phyloP scores from a whole-genome alignment of 2,113 vertebrate species.

The Dendrocopos noguchii region DNA sequence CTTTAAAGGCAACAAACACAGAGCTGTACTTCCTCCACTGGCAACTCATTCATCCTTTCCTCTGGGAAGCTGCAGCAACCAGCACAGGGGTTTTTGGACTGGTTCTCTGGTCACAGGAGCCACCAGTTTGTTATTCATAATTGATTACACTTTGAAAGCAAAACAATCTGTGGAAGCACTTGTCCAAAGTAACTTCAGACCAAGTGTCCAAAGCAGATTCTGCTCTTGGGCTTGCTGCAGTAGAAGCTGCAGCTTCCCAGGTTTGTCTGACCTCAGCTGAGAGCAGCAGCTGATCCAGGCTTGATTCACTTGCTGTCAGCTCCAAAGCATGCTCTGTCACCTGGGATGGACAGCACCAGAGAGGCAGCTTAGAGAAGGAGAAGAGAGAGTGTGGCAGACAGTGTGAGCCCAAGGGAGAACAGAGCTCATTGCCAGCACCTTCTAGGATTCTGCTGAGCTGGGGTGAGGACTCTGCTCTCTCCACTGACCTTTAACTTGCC shows the following conservation, averaged over 20 bases:
- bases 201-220: neutral
- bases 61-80: neutral
- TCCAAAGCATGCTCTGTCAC: neutral
- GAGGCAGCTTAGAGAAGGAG: neutral
- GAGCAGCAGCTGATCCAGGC: neutral
- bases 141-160: neutral
- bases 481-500: neutral
- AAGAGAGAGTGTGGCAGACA: neutral
- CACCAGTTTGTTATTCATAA: neutral
- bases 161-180: neutral
- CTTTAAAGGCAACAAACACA: neutral
- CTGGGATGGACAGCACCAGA: neutral
- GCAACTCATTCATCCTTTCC: conserved; percentile 6
- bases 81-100: neutral
- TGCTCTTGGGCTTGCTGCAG: neutral
- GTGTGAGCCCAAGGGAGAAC: neutral
- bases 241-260: neutral
- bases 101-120: conserved; percentile 1
- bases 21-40: neutral
- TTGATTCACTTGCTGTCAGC: neutral
- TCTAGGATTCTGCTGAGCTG: neutral
- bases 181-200: neutral
- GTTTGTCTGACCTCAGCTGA: neutral
- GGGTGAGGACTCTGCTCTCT: neutral
- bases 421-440: neutral